Base-by-base conservation (phyloP, 1,140 invertebrate genomes). In the Diploscapter pachys region DNA sequence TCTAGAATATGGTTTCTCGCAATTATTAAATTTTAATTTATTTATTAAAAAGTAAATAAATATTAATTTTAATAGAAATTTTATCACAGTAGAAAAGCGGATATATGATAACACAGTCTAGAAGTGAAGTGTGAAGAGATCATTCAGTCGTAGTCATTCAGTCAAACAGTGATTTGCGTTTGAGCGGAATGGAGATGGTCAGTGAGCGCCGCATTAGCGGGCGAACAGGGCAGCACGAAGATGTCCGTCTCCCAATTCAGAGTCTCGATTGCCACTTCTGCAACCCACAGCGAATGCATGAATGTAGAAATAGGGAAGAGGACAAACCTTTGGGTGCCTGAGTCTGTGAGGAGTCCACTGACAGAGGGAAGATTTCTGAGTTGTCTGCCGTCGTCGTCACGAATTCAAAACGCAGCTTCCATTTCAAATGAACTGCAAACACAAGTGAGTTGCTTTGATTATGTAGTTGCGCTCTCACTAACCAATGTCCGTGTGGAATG, bases 331-430 rank as follows among this genome's bases (percentile, higher is more conserved):
- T 74, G 55, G 80, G 77, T 11, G 78, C 68, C 50, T 31, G 31
- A 3, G 53, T 66, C 9, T 76, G n/a, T 8, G 65, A 67, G 50
- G 65, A 75, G n/a, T 73, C 71, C 4, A n/a, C 55, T 52, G 52
- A 57, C n/a, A 73, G n/a, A 3, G 83, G 76, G 48, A 62, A 69
- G 31, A 31, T 31, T 31, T 31, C 31, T 31, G 31, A 31, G 31
- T 31, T 31, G 31, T 31, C 31, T 48, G 78, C 50, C 3, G 79
- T 65, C 53, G 62, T 83, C 8, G 73, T 85, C 3, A 83, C 80
- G 69, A 84, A 84, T 68, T 85, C 84, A 64, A 84, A 84, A 51
- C 81, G 81, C 55, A 84, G 63, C 56, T 81, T 68, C 84, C 84
- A 84, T 63, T 77, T 76, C n/a, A 85, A 55, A 72, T 83, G 76